Base-by-base conservation (phyloP, 2,888 invertebrate species). In the Pseudolycoriella hygida region DNA sequence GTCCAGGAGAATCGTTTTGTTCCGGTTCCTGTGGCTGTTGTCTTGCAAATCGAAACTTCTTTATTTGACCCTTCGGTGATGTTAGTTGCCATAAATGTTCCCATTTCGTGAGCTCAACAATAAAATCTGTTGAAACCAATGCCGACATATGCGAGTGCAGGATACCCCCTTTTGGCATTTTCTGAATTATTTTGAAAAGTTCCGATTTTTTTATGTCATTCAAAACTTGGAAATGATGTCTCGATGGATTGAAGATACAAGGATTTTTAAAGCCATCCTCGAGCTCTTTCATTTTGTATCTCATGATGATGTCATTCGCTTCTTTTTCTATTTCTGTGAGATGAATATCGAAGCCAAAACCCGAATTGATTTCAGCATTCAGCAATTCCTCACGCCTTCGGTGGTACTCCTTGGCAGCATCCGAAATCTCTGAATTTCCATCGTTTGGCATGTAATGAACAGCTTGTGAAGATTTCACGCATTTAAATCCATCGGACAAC, bases 161-260 rank as follows among this genome's bases (percentile, higher is more conserved):
- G 0, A 75, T 73, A 0, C 72, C 78, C 3, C 82, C 87, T 63
- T 87, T 87, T 0, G 87, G 87, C 69, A 87, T 71, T 31, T 61
- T 61, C 49, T 70, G 67, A 11, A 87, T 72, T 6, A 83, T 67
- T 51, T 72, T 60, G 55, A 76, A 84, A 0, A 85, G 74, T 48
- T 72, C 67, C 0, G 82, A 80, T 0, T 66, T 52, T 5, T 70
- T 65, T 39, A 85, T 77, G 14, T 65, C 58, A 2, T 68, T 55
- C 53, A 72, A 72, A 2, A 74, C 73, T 2, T 66, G 57, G 55
- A 84, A 75, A 53, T 80, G 79, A 56, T 80, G 80, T 18, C 67
- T 67, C 0, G 79, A 71, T 2, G 82, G 76, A 38, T 74, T 69
- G 57, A 76, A 84, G 17, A 67, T 61, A 46, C 67, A 63, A 1